These are phyloP conservation scores for Alauda arvensis DNA, from an alignment of 2,797 vertebrate species.

Conservation along the genomic window DNA sequence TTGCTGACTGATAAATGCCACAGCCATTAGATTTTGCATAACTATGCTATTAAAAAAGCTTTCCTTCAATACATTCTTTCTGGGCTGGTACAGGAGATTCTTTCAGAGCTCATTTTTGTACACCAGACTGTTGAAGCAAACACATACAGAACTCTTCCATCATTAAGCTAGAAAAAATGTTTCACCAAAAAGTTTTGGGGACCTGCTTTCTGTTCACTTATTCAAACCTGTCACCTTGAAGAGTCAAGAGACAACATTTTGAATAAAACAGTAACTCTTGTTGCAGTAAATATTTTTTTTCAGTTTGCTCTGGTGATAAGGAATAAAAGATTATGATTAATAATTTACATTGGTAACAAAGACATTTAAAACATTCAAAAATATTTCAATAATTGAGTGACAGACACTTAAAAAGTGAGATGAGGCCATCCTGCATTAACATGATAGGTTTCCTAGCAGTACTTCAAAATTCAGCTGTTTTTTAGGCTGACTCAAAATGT, in stretches of 20 bases:
- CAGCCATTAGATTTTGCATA: neutral
- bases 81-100: neutral
- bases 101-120: neutral
- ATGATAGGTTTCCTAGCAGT: neutral
- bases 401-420: neutral
- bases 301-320: neutral
- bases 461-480: neutral
- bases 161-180: neutral
- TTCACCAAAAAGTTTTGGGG: slow-evolving; percentile 13
- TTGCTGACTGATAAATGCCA: neutral
- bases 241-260: neutral
- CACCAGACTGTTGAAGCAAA: neutral
- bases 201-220: neutral
- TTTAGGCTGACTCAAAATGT: neutral
- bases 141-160: neutral
- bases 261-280: slow-evolving; percentile 9
- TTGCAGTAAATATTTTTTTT: neutral
- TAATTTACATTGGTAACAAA: slow-evolving; percentile 8
- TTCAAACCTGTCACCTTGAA: slow-evolving; percentile 22
- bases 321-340: slow-evolving; percentile 20
- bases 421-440: neutral
- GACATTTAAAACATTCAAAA: slow-evolving; percentile 1
- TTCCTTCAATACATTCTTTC: neutral
- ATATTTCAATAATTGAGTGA: neutral
- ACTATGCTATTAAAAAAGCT: neutral